These are phyloP conservation scores for Trigoniulus corallinus DNA, from an alignment of 1,140 invertebrate genomes.

Conservation along the genomic window DNA sequence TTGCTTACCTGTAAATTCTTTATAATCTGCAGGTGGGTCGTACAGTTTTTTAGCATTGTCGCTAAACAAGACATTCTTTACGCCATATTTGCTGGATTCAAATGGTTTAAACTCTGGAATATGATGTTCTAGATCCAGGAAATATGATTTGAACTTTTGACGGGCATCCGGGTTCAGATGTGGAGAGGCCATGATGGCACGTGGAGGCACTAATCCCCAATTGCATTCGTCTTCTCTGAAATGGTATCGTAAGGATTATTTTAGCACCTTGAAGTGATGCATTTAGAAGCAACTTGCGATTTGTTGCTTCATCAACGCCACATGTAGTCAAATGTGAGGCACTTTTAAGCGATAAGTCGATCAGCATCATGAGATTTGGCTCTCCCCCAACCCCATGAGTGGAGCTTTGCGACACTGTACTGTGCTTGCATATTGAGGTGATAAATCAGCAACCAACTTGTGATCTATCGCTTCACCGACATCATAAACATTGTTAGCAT, in stretches of 20 bases:
- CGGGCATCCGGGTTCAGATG: conserved; percentile 12
- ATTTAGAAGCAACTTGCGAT: not conserved
- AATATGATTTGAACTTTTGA: conserved; percentile 15
- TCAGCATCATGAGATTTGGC: too few species aligned
- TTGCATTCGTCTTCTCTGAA: conserved; percentile 24
- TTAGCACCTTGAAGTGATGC: not conserved
- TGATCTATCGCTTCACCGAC: too few species aligned
- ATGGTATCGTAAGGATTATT: not conserved
- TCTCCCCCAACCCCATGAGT: too few species aligned
- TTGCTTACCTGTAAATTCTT: not conserved
- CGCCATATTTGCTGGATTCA: conserved; percentile 5
- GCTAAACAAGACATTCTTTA: conserved; percentile 2
- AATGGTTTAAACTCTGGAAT: not conserved
- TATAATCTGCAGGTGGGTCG: not conserved
- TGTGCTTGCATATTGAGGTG: too few species aligned
- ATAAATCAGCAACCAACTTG: too few species aligned
- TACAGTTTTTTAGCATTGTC: not conserved
- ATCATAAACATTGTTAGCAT: too few species aligned
- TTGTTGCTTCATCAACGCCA: not conserved
- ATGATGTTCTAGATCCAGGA: not conserved
- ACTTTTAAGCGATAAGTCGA: too few species aligned
- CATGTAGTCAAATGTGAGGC: too few species aligned
- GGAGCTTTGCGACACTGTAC: too few species aligned
- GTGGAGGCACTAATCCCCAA: conserved; percentile 29
- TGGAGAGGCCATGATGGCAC: conserved; percentile 24